Base-by-base conservation (phyloP, 2,888 invertebrate genomes). In the Fabriciana adippe region DNA sequence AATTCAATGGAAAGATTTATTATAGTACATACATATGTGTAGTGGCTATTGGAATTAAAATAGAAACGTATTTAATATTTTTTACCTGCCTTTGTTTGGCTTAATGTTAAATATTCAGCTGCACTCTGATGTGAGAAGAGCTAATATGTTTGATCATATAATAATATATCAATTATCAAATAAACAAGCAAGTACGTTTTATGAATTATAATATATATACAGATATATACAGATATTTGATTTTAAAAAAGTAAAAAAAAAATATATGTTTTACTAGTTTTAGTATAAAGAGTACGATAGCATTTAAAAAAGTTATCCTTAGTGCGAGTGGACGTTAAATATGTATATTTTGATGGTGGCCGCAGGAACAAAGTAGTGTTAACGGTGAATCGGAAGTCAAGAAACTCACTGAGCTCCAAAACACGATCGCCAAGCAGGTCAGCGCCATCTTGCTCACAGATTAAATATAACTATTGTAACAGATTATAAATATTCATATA, bases 401-500 rank as follows among this genome's bases (percentile, higher is more conserved):
- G 82, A 94, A 93, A 93, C 94, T 97, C 81, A 94, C 95, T 83
- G 97, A 97, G 89, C 95, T 97, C 79, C 97, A 97, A 94, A 94
- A 95, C 85, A 96, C 96, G 79, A 94, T 97, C 88, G 97, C 97
- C 87, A 97, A 97, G 88, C 97, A 97, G 95, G 97, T 97, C 75
- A 79, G 79, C 75, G 64, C 55, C 70, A 68, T 63, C 50, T 67
- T 67, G 66, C 64, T 69, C 50, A 55, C 64, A 71, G 64, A 71
- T 68, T 63, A 62, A 55, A 64, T 50, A 56, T 35, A 41, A 11
- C 48, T 67, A 67, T 67, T 67, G 31, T 64, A 67, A 67, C 65
- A 54, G 65, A 62, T 53, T 15, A 48, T 56, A 16, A 45, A 55
- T 56, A 35, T 64, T 48, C 45, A 56, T 16, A 21, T 26, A 55